Evolutionary conservation across 1,140 invertebrate genomes (phyloP), one percentile per base, ranked within the genome.

Genomic region (Mamestra configurata): DNA sequence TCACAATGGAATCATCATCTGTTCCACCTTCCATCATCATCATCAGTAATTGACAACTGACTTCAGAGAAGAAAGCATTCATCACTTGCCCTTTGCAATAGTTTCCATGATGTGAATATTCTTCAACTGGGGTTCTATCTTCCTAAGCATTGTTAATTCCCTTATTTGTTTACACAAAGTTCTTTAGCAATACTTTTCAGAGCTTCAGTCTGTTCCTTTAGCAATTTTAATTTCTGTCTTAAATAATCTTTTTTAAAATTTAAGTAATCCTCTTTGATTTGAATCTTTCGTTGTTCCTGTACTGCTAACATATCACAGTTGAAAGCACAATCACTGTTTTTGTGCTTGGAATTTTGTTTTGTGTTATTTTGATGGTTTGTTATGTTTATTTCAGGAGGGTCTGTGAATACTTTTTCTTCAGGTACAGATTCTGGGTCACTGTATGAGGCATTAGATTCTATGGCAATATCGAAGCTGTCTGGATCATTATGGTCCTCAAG

Each of bases 211-310:
- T 94, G 93, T 79, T 92, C 90, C 73, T 92, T 91, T 68, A 94
- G 82, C 24, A 93, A 57, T 78, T 88, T 89, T 66, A 94, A 79
- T 59, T 94, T 94, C 79, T 94, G 89, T 77, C 79, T 91, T 20
- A 94, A 84, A 85, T 94, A 94, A 53, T 92, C 88, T 71, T 94
- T 94, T 84, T 93, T 94, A 71, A 93, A 94, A 77, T 88, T 91
- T 8, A 92, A 84, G 85, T 92, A 94, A 61, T 93, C 92, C 81
- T 93, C 91, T 77, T 94, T 94, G 5, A 94, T 83, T 55, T 93
- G 84, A 71, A 92, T 81, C 79, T 93, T 94, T 72, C 82, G 85
- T 79, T 91, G 86, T 78, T 94, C 93, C 35, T 89, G 87, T 4
- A 81, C 82, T 64, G 91, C 88, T 79, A 94, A 78, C 20, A 89